These are phyloP conservation scores for Sebastes trivittatus DNA, from an alignment of 2,797 vertebrate genomes.

Conservation along the genomic window DNA sequence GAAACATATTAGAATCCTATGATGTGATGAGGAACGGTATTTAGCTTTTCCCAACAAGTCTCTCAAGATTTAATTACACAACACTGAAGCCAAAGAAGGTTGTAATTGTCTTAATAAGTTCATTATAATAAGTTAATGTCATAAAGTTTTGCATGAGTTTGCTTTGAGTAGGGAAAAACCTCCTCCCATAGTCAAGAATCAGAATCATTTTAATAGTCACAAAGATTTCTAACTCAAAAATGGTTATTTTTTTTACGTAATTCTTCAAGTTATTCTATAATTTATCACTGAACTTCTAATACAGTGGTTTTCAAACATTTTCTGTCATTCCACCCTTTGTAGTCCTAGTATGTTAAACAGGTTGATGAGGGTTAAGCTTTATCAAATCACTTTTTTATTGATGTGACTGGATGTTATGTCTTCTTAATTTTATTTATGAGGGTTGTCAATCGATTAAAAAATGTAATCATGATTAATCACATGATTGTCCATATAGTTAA, in stretches of 20 bases:
- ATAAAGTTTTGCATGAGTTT: neutral
- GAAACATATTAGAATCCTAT: slow-evolving; percentile 32
- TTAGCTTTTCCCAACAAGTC: slow-evolving; percentile 15
- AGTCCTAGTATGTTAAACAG: too few species aligned
- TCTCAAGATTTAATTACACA: neutral
- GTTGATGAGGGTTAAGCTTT: too few species aligned
- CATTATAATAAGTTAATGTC: slow-evolving; percentile 5
- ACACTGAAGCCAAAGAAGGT: neutral
- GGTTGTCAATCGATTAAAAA: too few species aligned
- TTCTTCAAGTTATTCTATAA: neutral
- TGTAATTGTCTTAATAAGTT: neutral
- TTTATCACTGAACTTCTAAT: neutral
- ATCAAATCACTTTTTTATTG: too few species aligned
- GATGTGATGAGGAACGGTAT: slow-evolving; percentile 32
- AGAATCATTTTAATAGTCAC: neutral
- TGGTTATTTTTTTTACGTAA: neutral
- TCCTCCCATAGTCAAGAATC: slow-evolving; percentile 2
- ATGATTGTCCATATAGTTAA: too few species aligned
- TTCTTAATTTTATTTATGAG: too few species aligned
- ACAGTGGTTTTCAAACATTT: too few species aligned
- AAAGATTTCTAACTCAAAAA: neutral
- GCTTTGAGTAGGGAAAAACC: neutral
- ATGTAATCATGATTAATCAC: too few species aligned
- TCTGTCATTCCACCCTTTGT: too few species aligned
- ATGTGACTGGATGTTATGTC: too few species aligned